Conservation (phyloP, 1,140 invertebrate species). For the Cydia splendana region DNA sequence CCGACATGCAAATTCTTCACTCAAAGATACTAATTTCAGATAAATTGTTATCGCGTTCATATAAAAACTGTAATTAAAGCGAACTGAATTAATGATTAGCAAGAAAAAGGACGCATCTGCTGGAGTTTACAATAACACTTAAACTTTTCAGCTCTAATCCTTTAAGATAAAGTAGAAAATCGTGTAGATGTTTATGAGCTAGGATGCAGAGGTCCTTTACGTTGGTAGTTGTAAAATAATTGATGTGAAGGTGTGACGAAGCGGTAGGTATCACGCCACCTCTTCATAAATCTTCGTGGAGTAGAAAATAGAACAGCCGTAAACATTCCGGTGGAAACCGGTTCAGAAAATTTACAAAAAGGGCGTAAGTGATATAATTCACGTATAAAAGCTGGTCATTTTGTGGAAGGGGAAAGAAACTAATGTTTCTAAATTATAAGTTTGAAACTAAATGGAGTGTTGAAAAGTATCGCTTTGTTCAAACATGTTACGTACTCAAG, state of each 20-base stretch:
- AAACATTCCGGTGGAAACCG: constrained; percentile 12
- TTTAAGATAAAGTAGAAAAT: background rate
- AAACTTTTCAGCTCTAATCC: background rate
- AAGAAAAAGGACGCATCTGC: constrained; percentile 3
- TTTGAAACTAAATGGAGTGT: background rate
- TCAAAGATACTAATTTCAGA: constrained; percentile 17
- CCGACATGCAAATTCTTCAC: constrained; percentile 8
- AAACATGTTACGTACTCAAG: background rate
- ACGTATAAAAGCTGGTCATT: background rate
- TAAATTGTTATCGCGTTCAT: constrained; percentile 20
- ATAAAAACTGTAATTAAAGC: constrained; percentile 19
- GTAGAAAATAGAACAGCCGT: constrained; percentile 18
- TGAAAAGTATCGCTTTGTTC: constrained; percentile 6
- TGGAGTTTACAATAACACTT: background rate
- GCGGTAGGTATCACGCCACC: constrained; percentile 17
- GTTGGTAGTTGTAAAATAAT: constrained; percentile 15
- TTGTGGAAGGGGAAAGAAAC: background rate
- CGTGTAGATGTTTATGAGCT: background rate
- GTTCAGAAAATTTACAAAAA: background rate
- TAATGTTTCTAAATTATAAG: background rate
- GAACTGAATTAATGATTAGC: constrained; percentile 2
- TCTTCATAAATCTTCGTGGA: constrained; percentile 16
- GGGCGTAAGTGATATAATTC: background rate
- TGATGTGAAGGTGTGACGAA: constrained; percentile 20
- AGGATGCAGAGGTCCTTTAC: background rate